These are phyloP conservation scores for Drepana falcataria DNA, from an alignment of 2,888 invertebrate genomes.

Conservation along the genomic window DNA sequence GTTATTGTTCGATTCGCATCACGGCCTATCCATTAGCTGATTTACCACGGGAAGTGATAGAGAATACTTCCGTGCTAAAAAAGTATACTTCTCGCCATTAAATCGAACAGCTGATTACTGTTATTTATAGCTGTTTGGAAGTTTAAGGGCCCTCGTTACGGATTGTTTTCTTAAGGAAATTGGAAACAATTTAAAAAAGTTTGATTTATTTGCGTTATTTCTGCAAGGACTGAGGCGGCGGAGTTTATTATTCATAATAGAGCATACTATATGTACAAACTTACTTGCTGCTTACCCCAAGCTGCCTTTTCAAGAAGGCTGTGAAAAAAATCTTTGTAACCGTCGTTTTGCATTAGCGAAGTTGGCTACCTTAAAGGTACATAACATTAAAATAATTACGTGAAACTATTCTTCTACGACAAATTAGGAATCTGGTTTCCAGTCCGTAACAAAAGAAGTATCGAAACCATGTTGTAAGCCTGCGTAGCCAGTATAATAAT, in stretches of 20 bases:
- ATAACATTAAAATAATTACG: too few species aligned
- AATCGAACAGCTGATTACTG: slow-evolving; percentile 12
- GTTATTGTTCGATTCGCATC: slow-evolving; percentile 19
- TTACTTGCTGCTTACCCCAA: too few species aligned
- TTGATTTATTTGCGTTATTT: background rate
- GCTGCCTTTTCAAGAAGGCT: too few species aligned
- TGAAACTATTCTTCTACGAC: too few species aligned
- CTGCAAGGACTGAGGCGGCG: background rate
- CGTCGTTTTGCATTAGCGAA: too few species aligned
- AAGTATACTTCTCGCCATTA: slow-evolving; percentile 26
- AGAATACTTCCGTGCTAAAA: slow-evolving; percentile 33
- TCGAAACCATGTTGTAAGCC: too few species aligned
- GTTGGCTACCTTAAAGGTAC: too few species aligned
- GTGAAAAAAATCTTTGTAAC: too few species aligned
- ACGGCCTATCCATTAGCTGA: slow-evolving; percentile 59
- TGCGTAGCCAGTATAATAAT: too few species aligned
- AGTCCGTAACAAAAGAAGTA: too few species aligned
- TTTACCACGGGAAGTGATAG: slow-evolving; percentile 50
- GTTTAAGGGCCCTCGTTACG: slow-evolving; percentile 1
- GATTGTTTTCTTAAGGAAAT: slow-evolving; percentile 1
- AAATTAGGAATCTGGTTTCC: too few species aligned
- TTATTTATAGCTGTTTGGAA: slow-evolving; percentile 3
- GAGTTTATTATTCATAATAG: background rate
- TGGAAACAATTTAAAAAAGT: slow-evolving; percentile 1
- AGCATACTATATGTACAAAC: background rate